Conservation (phyloP, 2,113 vertebrate species). For the Cathartes aura region DNA sequence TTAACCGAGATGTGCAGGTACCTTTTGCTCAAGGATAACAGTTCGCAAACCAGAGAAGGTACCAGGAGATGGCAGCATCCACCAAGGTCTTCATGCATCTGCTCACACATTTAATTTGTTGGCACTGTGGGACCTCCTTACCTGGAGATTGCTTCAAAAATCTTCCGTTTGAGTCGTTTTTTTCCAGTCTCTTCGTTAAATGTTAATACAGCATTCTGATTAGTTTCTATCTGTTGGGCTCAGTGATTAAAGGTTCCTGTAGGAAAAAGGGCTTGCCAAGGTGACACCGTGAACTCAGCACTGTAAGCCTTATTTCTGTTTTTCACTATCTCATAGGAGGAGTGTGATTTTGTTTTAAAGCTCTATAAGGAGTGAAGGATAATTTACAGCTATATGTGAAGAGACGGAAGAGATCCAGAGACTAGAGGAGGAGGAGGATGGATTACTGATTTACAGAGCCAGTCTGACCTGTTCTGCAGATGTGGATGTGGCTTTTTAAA, state of each 20-base stretch:
- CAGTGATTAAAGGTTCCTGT: not conserved
- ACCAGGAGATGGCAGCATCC: slow-evolving; percentile 68
- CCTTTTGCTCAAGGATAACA: not conserved
- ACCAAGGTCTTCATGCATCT: not conserved
- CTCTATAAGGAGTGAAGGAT: not conserved
- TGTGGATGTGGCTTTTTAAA: not conserved
- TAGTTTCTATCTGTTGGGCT: not conserved
- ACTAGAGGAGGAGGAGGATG: not conserved
- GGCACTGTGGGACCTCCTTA: not conserved
- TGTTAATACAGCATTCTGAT: not conserved
- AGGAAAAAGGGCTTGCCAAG: not conserved
- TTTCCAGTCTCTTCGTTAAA: not conserved
- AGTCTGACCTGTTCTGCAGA: slow-evolving; percentile 17
- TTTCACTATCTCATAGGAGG: not conserved
- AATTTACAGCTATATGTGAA: not conserved
- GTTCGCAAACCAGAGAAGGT: not conserved
- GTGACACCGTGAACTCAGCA: not conserved
- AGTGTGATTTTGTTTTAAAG: not conserved
- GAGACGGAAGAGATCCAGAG: slow-evolving; percentile 31
- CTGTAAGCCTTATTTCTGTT: not conserved
- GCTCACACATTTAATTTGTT: not conserved
- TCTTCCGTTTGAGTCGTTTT: not conserved
- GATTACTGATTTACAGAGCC: slow-evolving; percentile 63
- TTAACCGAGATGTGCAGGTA: not conserved
- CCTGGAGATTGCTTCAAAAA: not conserved